These are phyloP conservation scores for Dryobates pubescens DNA, from an alignment of 2,797 vertebrate genomes.

Conservation along the genomic window DNA sequence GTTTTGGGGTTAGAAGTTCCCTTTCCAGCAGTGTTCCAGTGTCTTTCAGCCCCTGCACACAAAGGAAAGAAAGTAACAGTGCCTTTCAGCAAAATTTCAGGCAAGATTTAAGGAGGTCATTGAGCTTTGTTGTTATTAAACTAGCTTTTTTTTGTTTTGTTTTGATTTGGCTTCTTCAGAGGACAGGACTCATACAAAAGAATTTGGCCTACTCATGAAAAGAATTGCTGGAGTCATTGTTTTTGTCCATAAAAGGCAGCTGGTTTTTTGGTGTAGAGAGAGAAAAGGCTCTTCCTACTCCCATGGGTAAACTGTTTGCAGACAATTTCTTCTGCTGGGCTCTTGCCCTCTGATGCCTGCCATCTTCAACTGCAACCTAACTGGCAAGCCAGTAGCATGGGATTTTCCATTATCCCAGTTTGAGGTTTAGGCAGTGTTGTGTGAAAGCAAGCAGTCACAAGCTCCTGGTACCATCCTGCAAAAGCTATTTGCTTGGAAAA, in stretches of 20 bases:
- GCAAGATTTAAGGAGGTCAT: too few relatives aligned
- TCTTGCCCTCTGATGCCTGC: not conserved
- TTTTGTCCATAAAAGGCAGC: not conserved
- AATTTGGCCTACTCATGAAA: not conserved
- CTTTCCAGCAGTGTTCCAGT: not conserved
- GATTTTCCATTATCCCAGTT: not conserved
- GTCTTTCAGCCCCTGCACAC: not conserved
- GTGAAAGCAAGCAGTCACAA: rapidly evolving
- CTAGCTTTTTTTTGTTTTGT: not conserved
- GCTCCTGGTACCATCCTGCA: not conserved
- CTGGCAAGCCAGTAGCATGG: not conserved
- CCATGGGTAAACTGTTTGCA: not conserved
- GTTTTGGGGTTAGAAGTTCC: not conserved
- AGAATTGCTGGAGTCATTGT: not conserved
- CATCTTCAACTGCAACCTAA: rapidly evolving
- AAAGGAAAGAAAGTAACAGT: not conserved
- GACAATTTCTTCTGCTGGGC: not conserved
- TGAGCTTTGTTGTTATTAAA: not conserved
- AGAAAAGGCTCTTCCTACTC: not conserved
- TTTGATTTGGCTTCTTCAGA: not conserved
- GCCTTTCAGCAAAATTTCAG: not conserved
- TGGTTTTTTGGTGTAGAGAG: rapidly evolving
- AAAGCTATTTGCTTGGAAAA: not conserved
- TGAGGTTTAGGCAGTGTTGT: rapidly evolving
- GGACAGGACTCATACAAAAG: not conserved